Conservation (phyloP, 2,113 vertebrate genomes). For the Hemiprocne comata region DNA sequence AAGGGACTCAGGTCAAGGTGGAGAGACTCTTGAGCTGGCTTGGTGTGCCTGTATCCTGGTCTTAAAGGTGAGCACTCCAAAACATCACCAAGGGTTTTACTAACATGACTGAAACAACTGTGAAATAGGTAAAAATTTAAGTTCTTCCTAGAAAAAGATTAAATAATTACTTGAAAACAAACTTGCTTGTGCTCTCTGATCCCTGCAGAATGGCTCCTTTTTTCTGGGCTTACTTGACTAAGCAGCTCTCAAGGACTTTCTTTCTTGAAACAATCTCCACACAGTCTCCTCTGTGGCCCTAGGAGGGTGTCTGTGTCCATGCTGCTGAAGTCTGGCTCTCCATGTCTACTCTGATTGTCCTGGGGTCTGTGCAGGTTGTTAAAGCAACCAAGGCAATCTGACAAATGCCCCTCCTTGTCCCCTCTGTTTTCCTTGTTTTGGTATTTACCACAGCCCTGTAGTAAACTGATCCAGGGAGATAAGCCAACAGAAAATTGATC, state of each 20-base stretch:
- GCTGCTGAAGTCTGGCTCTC: background rate
- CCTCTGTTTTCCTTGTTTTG: background rate
- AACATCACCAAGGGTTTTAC: background rate
- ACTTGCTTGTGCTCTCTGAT: accelerated
- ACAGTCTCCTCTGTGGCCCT: background rate
- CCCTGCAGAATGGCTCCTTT: background rate
- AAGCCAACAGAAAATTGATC: background rate
- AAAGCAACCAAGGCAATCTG: background rate
- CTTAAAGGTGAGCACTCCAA: background rate
- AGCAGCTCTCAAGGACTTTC: background rate
- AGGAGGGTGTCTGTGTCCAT: background rate
- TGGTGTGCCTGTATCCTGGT: background rate
- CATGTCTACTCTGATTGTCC: background rate
- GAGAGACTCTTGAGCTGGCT: background rate
- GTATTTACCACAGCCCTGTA: background rate
- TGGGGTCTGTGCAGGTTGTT: background rate
- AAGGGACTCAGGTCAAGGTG: background rate
- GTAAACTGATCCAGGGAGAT: background rate
- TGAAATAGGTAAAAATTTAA: background rate
- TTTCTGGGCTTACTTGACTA: background rate
- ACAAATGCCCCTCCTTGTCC: background rate
- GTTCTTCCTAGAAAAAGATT: background rate
- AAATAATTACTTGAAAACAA: background rate
- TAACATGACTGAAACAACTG: background rate
- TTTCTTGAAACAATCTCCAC: background rate